Evolutionary conservation across 2,113 vertebrate species (phyloP), one percentile per base, ranked within the genome.

Genomic region (Dryoscopus gambensis): DNA sequence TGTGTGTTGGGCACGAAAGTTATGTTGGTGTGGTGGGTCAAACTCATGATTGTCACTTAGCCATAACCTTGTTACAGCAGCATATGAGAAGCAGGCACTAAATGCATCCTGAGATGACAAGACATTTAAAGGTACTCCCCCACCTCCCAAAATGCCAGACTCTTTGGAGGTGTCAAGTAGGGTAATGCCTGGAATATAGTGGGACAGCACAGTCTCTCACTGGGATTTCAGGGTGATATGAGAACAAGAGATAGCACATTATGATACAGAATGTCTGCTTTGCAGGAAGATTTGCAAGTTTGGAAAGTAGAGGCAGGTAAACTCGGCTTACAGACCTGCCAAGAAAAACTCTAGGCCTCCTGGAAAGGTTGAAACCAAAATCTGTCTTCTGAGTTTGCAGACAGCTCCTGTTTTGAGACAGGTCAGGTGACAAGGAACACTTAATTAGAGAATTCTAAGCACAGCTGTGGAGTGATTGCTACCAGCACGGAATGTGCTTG

Each of bases 401-500:
- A 78, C 42, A 77, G 63, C 39, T 95, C 52, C 71, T 81, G 71
- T 44, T 93, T 88, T 92, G 35, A 80, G 50, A 67, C 39, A 80
- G 90, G 71, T 83, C 87, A 93, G 47, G 78, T 94, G 85, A 89
- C 60, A 78, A 67, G 65, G 47, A 53, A 78, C 52, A 59, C 39
- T 85, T 95, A 87, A 91, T 82, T 81, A 67, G 56, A 77, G 40
- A 90, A 83, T 86, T 88, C 71, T 64, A 85, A 94, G 73, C 85
- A 65, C 60, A 70, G 71, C 50, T 10, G 3, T 83, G 37, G 49
- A 82, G 31, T 69, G 70, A n/a, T 63, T 86, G 46, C 67, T 93
- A 49, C 75, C 60, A 75, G 35, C 31, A 75, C 71, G 28, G 47
- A 87, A 84, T 90, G 60, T 78, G 57, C 56, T 64, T 85, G 65